These are phyloP conservation scores for Neomicropteryx cornuta DNA, from an alignment of 1,140 invertebrate species.

Conservation along the genomic window DNA sequence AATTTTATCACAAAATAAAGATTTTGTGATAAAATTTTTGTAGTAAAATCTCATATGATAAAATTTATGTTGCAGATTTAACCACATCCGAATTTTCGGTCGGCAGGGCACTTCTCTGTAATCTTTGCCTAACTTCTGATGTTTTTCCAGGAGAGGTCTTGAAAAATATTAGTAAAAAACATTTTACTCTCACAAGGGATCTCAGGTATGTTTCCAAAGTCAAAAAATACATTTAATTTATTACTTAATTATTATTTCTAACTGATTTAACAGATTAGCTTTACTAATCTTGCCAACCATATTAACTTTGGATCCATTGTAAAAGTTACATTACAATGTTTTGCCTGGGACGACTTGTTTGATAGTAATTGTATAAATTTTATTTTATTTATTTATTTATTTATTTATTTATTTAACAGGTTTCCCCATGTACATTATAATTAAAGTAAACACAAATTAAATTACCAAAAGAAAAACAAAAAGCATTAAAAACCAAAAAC, in stretches of 20 bases:
- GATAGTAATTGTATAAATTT: background rate
- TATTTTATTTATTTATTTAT: slow-evolving; percentile 2
- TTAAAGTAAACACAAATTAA: no score
- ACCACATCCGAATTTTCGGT: slow-evolving; percentile 31
- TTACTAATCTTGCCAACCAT: no score
- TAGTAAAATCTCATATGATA: background rate
- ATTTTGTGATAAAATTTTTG: background rate
- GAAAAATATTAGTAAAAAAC: slow-evolving; percentile 40
- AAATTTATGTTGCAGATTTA: slow-evolving; percentile 30
- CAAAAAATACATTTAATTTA: background rate
- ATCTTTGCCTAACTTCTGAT: slow-evolving; percentile 29
- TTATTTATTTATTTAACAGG: no score
- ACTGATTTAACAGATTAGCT: background rate
- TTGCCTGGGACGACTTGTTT: background rate
- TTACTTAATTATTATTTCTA: background rate
- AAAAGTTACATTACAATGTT: background rate
- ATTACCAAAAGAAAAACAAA: no score
- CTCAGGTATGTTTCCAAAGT: slow-evolving; percentile 27
- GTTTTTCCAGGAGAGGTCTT: slow-evolving; percentile 28
- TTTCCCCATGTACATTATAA: no score
- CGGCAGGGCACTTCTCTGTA: slow-evolving; percentile 32
- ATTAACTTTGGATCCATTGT: no score
- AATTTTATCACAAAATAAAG: background rate
- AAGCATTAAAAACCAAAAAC: no score
- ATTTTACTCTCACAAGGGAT: slow-evolving; percentile 37